A percentile compares a stretch with the other conserved stretches of the same genome.
phyloP scores from a whole-genome alignment of 2,888 invertebrate species.

The Sarcophaga caerulescens region DNA sequence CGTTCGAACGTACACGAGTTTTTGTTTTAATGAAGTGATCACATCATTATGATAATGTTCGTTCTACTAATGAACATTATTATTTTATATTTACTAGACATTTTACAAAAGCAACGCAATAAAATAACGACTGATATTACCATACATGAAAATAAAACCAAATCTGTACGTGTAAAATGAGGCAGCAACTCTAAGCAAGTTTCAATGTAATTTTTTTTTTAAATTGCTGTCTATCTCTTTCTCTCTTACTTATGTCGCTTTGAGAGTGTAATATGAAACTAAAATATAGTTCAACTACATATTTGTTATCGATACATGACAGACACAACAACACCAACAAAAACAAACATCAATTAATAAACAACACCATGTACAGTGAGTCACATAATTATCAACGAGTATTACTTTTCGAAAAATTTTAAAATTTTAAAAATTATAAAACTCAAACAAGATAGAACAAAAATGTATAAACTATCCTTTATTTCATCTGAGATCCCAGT shows the following conservation, averaged over 20 bases:
- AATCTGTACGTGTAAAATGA: neutral
- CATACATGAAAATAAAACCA: constrained; percentile 44
- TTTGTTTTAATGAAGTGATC: constrained; percentile 36
- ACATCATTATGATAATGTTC: constrained; percentile 12
- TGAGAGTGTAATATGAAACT: constrained; percentile 34
- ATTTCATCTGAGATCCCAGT: too few relatives aligned
- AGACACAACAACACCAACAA: neutral
- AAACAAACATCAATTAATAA: neutral
- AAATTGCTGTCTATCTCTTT: too few relatives aligned
- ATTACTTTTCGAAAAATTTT: too few relatives aligned
- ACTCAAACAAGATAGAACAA: too few relatives aligned
- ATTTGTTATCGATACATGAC: constrained; percentile 42
- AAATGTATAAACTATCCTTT: too few relatives aligned
- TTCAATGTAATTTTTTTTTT: constrained; percentile 13
- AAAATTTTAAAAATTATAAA: too few relatives aligned
- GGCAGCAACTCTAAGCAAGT: constrained; percentile 31
- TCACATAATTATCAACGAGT: neutral
- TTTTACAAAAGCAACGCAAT: neutral
- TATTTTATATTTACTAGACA: too few relatives aligned
- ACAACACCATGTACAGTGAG: constrained; percentile 23
- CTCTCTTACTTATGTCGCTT: neutral
- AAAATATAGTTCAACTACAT: constrained; percentile 52
- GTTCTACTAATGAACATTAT: neutral
- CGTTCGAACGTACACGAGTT: neutral
- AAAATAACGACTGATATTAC: constrained; percentile 44